Percentiles rank a stretch among this genome's conserved stretches.
Conservation (phyloP, 2,888 invertebrate species). For the Aelia acuminata region DNA sequence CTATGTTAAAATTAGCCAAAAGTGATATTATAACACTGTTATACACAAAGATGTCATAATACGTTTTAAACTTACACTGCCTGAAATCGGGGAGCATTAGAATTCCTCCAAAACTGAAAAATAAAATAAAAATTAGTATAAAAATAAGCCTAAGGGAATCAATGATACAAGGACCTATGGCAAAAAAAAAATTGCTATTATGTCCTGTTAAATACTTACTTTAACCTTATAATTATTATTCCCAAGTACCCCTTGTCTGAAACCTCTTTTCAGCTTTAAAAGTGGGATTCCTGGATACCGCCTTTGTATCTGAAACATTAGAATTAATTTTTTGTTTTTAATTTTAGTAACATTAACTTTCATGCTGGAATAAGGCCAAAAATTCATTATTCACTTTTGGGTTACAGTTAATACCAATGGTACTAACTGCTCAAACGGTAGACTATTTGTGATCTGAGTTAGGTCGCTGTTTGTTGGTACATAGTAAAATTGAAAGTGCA, state of each 20-base stretch:
- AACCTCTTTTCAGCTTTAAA: constrained; percentile 43
- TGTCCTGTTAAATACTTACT: neutral
- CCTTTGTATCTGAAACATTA: neutral
- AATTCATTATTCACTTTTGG: too few species aligned
- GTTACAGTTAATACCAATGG: too few species aligned
- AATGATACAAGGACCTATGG: neutral
- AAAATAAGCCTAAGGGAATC: neutral
- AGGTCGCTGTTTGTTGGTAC: too few species aligned
- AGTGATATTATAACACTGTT: too few species aligned
- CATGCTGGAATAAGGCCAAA: too few species aligned
- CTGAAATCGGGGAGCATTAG: neutral
- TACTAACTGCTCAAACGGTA: too few species aligned
- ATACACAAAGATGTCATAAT: neutral
- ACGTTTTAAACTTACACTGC: neutral
- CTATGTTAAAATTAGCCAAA: too few species aligned
- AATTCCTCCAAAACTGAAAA: constrained; percentile 19
- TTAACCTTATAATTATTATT: constrained; percentile 38
- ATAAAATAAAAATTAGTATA: neutral
- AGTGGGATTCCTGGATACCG: constrained; percentile 30
- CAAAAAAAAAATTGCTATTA: neutral
- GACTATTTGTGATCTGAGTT: too few species aligned
- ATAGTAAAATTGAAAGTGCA: too few species aligned
- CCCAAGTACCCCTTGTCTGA: constrained; percentile 29
- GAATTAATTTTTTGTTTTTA: neutral
- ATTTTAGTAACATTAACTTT: too few species aligned